phyloP scores from a whole-genome alignment of 2,113 vertebrate genomes.

The Morone chrysops region DNA sequence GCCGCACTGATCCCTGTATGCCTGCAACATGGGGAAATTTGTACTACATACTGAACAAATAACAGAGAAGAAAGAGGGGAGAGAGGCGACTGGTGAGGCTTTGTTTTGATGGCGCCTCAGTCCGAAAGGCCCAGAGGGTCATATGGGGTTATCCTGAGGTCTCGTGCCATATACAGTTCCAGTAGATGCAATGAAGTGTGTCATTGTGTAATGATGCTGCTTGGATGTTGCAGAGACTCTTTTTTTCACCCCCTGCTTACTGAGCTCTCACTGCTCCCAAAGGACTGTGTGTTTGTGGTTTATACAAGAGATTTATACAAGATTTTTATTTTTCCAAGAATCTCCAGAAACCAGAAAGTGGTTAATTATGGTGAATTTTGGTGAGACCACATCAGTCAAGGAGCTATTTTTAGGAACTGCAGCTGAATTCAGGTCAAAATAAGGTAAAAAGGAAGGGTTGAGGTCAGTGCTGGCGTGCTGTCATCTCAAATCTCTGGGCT shows the following conservation, averaged over 20 bases:
- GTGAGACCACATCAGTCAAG: conserved; percentile 13
- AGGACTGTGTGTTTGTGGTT: conserved; percentile 33
- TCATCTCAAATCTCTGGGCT: conserved; percentile 42
- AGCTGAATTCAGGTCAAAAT: conserved; percentile 33
- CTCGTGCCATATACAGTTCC: conserved; percentile 68
- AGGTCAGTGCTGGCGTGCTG: conserved; percentile 29
- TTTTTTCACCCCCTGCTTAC: conserved; percentile 28
- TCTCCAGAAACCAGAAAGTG: conserved; percentile 26
- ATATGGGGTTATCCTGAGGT: conserved; percentile 64
- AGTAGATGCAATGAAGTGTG: conserved; percentile 76
- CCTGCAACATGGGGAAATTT: conserved; percentile 93
- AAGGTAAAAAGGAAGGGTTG: conserved; percentile 6
- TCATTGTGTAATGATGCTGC: conserved; percentile 75
- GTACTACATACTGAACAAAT: conserved; percentile 98
- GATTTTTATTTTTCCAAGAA: conserved; percentile 20
- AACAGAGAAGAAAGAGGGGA: conserved; percentile 77
- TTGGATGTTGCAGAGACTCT: conserved; percentile 51
- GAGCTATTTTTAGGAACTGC: conserved; percentile 41
- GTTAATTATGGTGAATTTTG: conserved; percentile 2
- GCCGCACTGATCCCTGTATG: conserved; percentile 90
- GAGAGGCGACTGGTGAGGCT: conserved; percentile 51
- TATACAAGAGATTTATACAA: background rate
- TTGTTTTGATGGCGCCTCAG: conserved; percentile 69
- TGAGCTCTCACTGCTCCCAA: conserved; percentile 30
- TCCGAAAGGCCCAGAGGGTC: conserved; percentile 69